A percentile compares a stretch with the other conserved stretches of the same genome.
phyloP scores from a whole-genome alignment of 1,140 invertebrate species.

The Pseudobourletiella spinata region DNA sequence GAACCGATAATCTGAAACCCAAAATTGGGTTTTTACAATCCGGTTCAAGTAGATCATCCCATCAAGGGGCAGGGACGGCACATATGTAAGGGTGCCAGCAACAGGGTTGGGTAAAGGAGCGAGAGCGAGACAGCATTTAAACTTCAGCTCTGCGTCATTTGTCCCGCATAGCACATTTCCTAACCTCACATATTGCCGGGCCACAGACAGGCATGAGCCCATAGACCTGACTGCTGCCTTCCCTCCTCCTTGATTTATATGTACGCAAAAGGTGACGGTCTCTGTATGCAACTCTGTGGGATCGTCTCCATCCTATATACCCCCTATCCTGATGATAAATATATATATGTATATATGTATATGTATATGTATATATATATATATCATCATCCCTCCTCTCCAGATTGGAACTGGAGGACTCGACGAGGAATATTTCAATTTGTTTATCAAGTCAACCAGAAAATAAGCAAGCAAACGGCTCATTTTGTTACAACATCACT shows the following conservation, averaged over 20 bases:
- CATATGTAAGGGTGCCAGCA: neutral
- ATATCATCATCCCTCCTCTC: too few species aligned
- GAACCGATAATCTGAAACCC: constrained; percentile 12
- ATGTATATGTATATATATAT: too few species aligned
- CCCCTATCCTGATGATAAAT: too few species aligned
- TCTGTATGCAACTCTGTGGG: too few species aligned
- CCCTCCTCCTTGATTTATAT: too few species aligned
- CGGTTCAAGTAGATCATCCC: constrained; percentile 10
- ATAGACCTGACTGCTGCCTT: too few species aligned
- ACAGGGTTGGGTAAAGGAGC: neutral
- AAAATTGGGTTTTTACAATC: constrained; percentile 14
- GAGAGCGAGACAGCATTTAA: neutral
- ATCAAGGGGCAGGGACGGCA: constrained; percentile 1
- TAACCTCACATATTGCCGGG: too few species aligned
- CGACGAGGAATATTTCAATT: constrained; percentile 21
- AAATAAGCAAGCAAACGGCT: constrained; percentile 21
- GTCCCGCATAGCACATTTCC: neutral
- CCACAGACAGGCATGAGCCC: too few species aligned
- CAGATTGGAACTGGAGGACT: neutral
- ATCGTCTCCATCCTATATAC: too few species aligned
- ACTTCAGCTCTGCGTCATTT: neutral
- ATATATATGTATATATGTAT: too few species aligned
- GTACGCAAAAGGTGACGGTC: too few species aligned
- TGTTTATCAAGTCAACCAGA: constrained; percentile 30
- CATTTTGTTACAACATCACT: neutral